Conservation (phyloP, 2,888 invertebrate species). For the Zygothrica quintamaculata region DNA sequence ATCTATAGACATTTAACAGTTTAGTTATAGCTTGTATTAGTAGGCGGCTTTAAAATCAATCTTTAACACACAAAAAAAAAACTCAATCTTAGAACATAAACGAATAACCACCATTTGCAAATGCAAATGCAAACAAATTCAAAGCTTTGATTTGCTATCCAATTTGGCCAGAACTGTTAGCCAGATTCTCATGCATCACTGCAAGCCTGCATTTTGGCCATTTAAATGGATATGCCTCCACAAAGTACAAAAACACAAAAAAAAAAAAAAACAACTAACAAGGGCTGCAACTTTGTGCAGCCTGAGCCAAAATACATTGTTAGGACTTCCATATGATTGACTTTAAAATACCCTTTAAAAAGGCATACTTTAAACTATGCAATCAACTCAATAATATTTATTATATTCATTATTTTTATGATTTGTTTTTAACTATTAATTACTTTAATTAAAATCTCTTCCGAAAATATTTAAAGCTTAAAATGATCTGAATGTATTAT, state of each 20-base stretch:
- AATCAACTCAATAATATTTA: no score
- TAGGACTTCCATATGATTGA: no score
- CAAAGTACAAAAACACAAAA: not conserved
- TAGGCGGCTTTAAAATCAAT: slow-evolving; percentile 20
- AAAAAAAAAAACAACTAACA: not conserved
- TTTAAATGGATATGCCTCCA: slow-evolving; percentile 9
- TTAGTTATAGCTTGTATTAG: not conserved
- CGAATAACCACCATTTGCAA: slow-evolving; percentile 9
- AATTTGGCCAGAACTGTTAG: slow-evolving; percentile 42
- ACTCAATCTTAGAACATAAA: slow-evolving; percentile 13
- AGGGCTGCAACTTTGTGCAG: no score
- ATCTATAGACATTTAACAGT: not conserved
- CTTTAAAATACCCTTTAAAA: no score
- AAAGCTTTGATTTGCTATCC: slow-evolving; percentile 49
- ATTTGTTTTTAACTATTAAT: no score
- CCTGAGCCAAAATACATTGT: no score
- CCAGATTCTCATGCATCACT: slow-evolving; percentile 47
- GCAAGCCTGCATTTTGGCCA: slow-evolving; percentile 34
- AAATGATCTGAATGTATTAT: no score
- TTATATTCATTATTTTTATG: no score
- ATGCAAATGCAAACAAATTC: slow-evolving; percentile 40
- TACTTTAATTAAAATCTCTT: no score
- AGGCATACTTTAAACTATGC: no score
- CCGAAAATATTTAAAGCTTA: no score
- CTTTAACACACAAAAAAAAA: slow-evolving; percentile 4